Conservation (phyloP, 2,888 invertebrate species). For the Steinernema scapterisci region DNA sequence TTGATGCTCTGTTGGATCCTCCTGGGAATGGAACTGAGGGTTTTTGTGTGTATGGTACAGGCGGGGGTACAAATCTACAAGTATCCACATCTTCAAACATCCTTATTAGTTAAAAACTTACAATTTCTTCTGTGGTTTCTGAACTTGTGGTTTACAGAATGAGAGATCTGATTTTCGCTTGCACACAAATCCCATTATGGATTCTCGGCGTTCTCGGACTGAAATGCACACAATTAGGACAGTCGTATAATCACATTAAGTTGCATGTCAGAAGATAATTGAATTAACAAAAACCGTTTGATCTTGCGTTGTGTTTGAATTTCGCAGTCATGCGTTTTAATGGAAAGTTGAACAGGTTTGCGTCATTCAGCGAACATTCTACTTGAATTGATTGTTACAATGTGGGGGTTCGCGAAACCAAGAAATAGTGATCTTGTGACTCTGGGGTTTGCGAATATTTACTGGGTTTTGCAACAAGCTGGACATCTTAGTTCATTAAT, state of each 20-base stretch:
- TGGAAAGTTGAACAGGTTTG: not conserved
- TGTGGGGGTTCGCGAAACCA: too few species aligned
- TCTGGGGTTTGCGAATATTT: too few species aligned
- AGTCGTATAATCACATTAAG: not conserved
- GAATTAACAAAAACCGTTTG: not conserved
- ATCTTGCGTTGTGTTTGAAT: too few species aligned
- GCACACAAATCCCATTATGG: slow-evolving; percentile 24
- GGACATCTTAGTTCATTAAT: too few species aligned
- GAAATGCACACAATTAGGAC: not conserved
- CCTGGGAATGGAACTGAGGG: slow-evolving; percentile 3
- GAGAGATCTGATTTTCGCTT: slow-evolving; percentile 13
- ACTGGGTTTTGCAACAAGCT: too few species aligned
- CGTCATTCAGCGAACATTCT: too few species aligned
- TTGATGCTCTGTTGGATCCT: not conserved
- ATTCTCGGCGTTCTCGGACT: slow-evolving; percentile 23
- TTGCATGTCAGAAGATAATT: not conserved
- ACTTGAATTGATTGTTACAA: too few species aligned
- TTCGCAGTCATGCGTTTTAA: too few species aligned
- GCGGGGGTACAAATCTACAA: not conserved
- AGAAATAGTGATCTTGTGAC: too few species aligned
- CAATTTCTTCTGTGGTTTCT: slow-evolving; percentile 10
- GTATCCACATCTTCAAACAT: not conserved
- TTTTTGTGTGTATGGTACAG: not conserved
- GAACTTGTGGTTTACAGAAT: slow-evolving; percentile 5
- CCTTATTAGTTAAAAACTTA: not conserved